Evolutionary conservation across 1,140 invertebrate genomes (phyloP).

Genomic region (Brevipalpus yothersi): DNA sequence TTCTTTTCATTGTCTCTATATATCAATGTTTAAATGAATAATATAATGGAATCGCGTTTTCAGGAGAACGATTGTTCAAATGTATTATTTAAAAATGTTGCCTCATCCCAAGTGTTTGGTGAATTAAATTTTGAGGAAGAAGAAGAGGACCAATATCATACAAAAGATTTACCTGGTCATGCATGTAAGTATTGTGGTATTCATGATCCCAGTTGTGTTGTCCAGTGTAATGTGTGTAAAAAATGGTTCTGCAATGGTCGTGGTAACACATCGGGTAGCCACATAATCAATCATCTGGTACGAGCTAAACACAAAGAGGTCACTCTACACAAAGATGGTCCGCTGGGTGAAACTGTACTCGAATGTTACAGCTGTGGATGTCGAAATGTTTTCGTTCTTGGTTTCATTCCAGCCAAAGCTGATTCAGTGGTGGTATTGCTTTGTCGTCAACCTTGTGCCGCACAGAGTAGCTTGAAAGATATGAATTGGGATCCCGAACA

Average conservation of each 20-base stretch:
- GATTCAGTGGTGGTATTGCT: conserved; percentile 96
- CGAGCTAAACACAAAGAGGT: conserved; percentile 97
- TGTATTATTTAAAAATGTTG: background rate
- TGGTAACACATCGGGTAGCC: conserved; percentile 90
- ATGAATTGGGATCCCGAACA: conserved; percentile 99
- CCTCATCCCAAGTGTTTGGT: conserved; percentile 13
- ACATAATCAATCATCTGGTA: conserved; percentile 96
- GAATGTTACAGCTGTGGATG: conserved; percentile 98
- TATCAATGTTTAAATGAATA: no score
- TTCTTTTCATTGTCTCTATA: no score
- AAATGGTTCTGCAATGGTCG: conserved; percentile 99
- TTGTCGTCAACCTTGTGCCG: conserved; percentile 90
- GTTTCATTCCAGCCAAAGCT: conserved; percentile 96
- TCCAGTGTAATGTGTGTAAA: conserved; percentile 92
- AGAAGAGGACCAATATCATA: conserved; percentile 70
- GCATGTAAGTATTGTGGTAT: conserved; percentile 96
- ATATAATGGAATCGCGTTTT: no score
- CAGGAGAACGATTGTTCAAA: no score
- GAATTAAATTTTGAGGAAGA: conserved; percentile 30
- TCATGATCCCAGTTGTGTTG: conserved; percentile 87
- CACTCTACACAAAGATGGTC: conserved; percentile 86
- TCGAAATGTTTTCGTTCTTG: conserved; percentile 87
- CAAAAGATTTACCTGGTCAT: conserved; percentile 68
- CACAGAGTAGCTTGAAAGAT: conserved; percentile 75
- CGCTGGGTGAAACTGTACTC: conserved; percentile 83